Conservation (phyloP, 2,888 invertebrate species). For the Drosophila aldrichi region DNA sequence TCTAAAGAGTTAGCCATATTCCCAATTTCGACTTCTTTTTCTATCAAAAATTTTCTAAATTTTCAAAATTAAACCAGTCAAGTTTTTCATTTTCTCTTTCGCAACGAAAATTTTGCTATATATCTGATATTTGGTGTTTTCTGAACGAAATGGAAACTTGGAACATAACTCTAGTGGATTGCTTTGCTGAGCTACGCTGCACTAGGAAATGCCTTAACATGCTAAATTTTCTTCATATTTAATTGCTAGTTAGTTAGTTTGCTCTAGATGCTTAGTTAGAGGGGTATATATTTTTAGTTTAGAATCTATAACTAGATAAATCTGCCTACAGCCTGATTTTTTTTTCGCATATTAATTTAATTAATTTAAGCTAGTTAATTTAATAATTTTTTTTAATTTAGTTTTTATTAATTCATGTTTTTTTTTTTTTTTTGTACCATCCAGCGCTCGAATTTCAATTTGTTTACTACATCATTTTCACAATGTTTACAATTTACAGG, state of each 20-base stretch:
- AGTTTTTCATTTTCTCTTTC: not conserved
- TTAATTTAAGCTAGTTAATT: conserved; percentile 63
- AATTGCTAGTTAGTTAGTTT: conserved; percentile 44
- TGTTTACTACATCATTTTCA: conserved; percentile 64
- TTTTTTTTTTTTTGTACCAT: conserved; percentile 84
- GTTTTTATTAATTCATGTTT: conserved; percentile 25
- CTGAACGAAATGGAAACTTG: not conserved
- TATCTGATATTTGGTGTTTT: not conserved
- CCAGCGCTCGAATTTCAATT: conserved; percentile 83
- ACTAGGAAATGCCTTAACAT: conserved; percentile 39
- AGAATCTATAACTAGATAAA: conserved; percentile 39
- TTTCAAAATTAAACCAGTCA: not conserved
- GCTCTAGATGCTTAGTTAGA: conserved; percentile 13
- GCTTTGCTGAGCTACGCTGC: conserved; percentile 41
- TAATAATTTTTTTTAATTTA: conserved; percentile 42
- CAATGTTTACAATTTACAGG: conserved; percentile 58
- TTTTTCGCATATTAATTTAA: conserved; percentile 33
- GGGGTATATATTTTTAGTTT: not conserved
- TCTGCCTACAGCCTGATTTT: conserved; percentile 38
- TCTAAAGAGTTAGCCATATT: not conserved
- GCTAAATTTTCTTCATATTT: conserved; percentile 11
- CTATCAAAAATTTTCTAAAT: not conserved
- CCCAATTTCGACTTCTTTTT: not conserved
- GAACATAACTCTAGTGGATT: not conserved
- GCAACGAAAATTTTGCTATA: conserved; percentile 4